Evolutionary conservation across 2,113 vertebrate species (phyloP).

Genomic region (Thamnophis sirtalis): DNA sequence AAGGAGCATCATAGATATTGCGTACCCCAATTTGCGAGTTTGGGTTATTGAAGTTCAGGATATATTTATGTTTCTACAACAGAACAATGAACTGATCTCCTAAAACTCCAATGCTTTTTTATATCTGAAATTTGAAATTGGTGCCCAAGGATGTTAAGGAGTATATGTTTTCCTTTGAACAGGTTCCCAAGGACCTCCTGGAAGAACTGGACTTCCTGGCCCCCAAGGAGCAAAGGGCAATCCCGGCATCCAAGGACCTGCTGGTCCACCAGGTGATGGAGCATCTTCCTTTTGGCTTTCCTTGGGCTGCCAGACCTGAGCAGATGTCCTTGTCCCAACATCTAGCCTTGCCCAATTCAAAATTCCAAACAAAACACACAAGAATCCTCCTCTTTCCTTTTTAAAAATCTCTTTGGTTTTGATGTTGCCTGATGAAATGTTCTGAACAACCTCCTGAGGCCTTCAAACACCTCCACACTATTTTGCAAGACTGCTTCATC

Average conservation of each 20-base stretch:
- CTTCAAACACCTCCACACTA: too few species aligned
- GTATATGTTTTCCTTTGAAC: background rate
- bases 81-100: background rate
- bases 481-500: background rate
- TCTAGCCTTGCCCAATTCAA: background rate
- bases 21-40: background rate
- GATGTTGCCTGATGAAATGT: background rate
- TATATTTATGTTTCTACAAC: background rate
- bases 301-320: background rate
- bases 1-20: background rate
- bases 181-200: slow-evolving; percentile 40
- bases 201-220: slow-evolving; percentile 31
- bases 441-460: background rate
- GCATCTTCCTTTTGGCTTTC: background rate
- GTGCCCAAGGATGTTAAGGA: background rate
- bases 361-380: background rate
- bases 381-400: background rate
- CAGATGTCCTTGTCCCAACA: background rate
- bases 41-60: background rate
- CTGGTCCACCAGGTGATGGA: slow-evolving; percentile 13
- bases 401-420: background rate
- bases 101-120: background rate
- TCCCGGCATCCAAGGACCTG: slow-evolving; percentile 41
- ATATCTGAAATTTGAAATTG: background rate
- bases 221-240: slow-evolving; percentile 19